Evolutionary conservation across 2,113 vertebrate genomes (phyloP).

Genomic region (Thalassarche chlororhynchos): DNA sequence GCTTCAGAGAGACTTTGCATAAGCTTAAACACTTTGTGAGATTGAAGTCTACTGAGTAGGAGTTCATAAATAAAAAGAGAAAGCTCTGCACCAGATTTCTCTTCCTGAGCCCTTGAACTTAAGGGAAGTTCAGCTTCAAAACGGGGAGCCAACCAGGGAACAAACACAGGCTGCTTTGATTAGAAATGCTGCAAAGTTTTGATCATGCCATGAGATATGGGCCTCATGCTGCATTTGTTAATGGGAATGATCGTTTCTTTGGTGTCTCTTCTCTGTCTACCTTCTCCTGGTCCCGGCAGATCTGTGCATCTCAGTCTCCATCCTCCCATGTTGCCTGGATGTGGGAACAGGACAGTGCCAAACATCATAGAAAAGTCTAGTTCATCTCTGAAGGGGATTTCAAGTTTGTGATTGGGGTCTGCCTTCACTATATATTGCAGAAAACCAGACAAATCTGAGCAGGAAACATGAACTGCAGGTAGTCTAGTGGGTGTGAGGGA

Average conservation of each 20-base stretch:
- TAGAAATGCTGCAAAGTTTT: neutral
- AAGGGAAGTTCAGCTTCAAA: slow-evolving; percentile 25
- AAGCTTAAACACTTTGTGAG: slow-evolving; percentile 19
- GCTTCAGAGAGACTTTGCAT: slow-evolving; percentile 41
- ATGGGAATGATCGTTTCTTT: neutral
- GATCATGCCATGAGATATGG: neutral
- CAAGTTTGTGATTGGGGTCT: neutral
- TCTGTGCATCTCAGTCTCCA: neutral
- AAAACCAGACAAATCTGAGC: neutral
- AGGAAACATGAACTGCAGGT: neutral
- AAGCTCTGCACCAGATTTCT: neutral
- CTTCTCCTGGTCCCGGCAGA: neutral
- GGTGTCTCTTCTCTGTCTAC: neutral
- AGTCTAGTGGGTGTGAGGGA: neutral
- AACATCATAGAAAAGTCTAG: neutral
- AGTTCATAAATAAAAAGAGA: slow-evolving; percentile 35
- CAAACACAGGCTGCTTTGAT: slow-evolving; percentile 3
- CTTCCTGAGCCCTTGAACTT: slow-evolving; percentile 15
- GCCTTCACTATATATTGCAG: neutral
- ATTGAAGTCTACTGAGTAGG: slow-evolving; percentile 10
- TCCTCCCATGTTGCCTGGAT: neutral
- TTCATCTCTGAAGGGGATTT: neutral
- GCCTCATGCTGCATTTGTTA: neutral
- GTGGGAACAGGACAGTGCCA: neutral
- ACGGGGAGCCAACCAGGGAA: neutral